Evolutionary conservation across 1,140 invertebrate genomes (phyloP).

Genomic region (Camponotus pennsylvanicus): DNA sequence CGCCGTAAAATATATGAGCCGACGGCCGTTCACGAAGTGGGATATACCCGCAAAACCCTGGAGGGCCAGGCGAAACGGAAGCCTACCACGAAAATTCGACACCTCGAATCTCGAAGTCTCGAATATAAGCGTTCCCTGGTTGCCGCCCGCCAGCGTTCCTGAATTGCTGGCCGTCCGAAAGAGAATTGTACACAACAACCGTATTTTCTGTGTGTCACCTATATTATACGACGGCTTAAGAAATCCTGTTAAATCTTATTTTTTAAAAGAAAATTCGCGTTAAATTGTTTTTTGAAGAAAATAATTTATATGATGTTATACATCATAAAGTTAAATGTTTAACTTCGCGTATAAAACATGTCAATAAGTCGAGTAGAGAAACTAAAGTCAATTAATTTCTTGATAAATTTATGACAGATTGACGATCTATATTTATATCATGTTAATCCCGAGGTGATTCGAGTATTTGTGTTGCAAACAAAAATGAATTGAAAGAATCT

Average conservation of each 20-base stretch:
- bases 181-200: not conserved
- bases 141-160: not conserved
- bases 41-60: slow-evolving; percentile 74
- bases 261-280: not conserved
- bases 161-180: slow-evolving; percentile 35
- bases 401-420: slow-evolving; percentile 2
- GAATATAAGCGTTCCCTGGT: slow-evolving; percentile 36
- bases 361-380: no score
- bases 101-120: slow-evolving; percentile 54
- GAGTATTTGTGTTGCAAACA: not conserved
- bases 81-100: slow-evolving; percentile 68
- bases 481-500: not conserved
- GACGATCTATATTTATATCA: not conserved
- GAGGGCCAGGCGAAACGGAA: slow-evolving; percentile 48
- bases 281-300: not conserved
- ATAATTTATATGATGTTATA: not conserved
- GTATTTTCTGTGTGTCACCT: not conserved
- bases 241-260: not conserved
- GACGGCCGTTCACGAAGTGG: slow-evolving; percentile 73
- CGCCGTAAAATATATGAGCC: slow-evolving; percentile 74
- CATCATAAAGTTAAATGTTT: not conserved
- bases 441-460: not conserved
- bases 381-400: not conserved
- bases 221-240: not conserved
- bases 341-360: no score